Evolutionary conservation across 2,888 invertebrate genomes (phyloP).

Genomic region (Trichacis sp.): DNA sequence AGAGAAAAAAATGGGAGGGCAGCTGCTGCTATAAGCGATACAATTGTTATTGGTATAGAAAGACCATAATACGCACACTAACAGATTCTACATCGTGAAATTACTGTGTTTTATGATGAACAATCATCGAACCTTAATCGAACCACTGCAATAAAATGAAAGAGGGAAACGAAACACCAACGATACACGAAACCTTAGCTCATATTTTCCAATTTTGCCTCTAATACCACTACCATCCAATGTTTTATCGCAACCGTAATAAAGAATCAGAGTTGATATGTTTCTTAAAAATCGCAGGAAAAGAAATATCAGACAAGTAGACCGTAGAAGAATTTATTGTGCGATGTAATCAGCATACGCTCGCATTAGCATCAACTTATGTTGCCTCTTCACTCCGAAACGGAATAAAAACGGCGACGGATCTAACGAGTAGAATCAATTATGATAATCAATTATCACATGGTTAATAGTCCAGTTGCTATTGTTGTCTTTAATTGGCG

Average conservation of each 20-base stretch:
- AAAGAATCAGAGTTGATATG: too few relatives aligned
- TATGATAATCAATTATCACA: conserved; percentile 64
- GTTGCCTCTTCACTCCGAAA: too few relatives aligned
- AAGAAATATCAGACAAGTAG: too few relatives aligned
- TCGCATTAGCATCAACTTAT: not conserved
- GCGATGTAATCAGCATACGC: not conserved
- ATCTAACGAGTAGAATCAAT: conserved; percentile 64
- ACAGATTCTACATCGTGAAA: conserved; percentile 9
- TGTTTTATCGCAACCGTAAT: not conserved
- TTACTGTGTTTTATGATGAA: conserved; percentile 9
- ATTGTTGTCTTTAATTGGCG: conserved; percentile 47
- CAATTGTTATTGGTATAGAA: conserved; percentile 52
- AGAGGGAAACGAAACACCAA: not conserved
- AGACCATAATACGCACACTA: conserved; percentile 15
- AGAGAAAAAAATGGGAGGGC: conserved; percentile 49
- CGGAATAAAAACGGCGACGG: conserved; percentile 15
- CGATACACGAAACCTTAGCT: too few relatives aligned
- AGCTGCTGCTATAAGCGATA: conserved; percentile 62
- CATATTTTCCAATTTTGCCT: not conserved
- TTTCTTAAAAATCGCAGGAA: too few relatives aligned
- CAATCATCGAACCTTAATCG: not conserved
- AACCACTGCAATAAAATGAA: not conserved
- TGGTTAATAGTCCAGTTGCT: conserved; percentile 29
- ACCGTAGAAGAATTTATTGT: too few relatives aligned
- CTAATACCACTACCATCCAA: not conserved